Evolutionary conservation across 2,888 invertebrate species (phyloP), one percentile per base, ranked within the genome.

Genomic region (Erebia epiphron): DNA sequence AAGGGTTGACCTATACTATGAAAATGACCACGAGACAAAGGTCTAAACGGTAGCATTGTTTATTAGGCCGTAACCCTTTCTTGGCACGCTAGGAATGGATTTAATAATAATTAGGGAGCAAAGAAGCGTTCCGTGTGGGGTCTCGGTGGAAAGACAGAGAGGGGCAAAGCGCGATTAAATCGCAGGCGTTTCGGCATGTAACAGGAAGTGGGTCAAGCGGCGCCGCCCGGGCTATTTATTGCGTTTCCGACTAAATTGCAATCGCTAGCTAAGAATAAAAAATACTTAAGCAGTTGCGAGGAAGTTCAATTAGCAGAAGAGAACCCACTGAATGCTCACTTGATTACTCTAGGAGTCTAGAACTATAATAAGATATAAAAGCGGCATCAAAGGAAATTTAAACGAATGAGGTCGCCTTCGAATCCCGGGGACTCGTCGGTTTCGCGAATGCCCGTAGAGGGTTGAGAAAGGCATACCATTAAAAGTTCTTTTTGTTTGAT

Each of bases 161-260:
- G 88, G 88, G 89, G 90, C 82, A 86, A 83, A 85, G 86, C 83
- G 85, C 88, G 92, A 92, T 93, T 89, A 88, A 90, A 92, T 92
- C 92, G 91, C 88, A 86, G 87, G 86, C 90, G 91, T 91, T 92
- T 92, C 88, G 92, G 91, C 89, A 87, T 91, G 91, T 91, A 85
- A 85, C 88, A 89, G 90, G 90, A 92, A 92, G 90, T 92, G 89
- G 92, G 92, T 92, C 92, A 92, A 91, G 90, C 90, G 87, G 87
- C 87, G 86, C 89, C 89, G 83, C 86, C 86, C 86, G 84, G 82
- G 87, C 87, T 91, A 91, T 92, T 91, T 92, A 92, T 91, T 92
- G 89, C 88, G 87, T 89, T 91, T 89, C 86, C 87, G 82, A 84
- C 82, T 79, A 87, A 91, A 90, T 87, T 90, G 90, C 92, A 91